phyloP scores from a whole-genome alignment of 2,113 vertebrate genomes.

The Orientallactaga bullata region DNA sequence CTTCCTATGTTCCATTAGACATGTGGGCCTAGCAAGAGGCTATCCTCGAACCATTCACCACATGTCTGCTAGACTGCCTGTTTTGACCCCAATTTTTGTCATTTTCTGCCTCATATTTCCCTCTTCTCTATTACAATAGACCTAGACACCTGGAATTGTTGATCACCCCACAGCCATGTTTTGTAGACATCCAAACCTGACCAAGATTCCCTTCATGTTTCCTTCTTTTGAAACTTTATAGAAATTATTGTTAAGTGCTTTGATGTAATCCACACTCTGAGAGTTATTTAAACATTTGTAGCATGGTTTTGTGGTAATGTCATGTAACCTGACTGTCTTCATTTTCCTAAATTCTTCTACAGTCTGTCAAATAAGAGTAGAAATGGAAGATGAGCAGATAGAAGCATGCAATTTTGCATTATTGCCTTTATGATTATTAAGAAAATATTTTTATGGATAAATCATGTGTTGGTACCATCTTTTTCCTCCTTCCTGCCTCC shows the following conservation, averaged over 20 bases:
- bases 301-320: background rate
- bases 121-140: background rate
- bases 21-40: background rate
- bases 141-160: background rate
- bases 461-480: no score
- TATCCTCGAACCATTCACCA: rapidly evolving
- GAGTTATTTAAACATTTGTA: background rate
- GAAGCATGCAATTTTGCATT: background rate
- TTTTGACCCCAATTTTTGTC: background rate
- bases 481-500: no score
- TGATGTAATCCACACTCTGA: background rate
- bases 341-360: background rate
- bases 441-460: no score
- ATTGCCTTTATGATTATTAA: background rate
- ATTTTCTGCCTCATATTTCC: background rate
- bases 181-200: background rate
- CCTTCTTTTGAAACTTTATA: background rate
- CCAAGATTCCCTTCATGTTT: background rate
- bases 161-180: background rate
- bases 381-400: background rate
- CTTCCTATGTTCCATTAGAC: background rate
- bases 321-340: background rate
- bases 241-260: background rate
- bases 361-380: background rate
- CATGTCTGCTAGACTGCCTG: background rate